Evolutionary conservation across 1,140 invertebrate genomes (phyloP), one percentile per base, ranked within the genome.

Genomic region (Drosophila busckii): DNA sequence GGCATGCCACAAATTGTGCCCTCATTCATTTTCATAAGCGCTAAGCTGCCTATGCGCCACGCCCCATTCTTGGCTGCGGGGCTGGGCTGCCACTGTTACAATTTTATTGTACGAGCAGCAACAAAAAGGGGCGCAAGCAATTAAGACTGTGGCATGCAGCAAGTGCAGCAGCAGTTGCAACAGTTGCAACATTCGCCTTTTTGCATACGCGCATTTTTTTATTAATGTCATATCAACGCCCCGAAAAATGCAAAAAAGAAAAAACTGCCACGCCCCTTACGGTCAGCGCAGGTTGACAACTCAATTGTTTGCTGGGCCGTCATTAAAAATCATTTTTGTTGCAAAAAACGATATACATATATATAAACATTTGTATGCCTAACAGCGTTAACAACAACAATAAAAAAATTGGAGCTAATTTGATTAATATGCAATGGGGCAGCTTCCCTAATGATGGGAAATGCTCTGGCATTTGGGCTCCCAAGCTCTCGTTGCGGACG

Each of bases 221-320:
- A 78, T 78, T 78, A 78, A 78, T 78, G 71, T 56, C 71, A 78
- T n/a, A n/a, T 78, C 71, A 78, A 80, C 73, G 71, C 71, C 67
- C 56, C 42, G 50, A 19, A n/a, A n/a, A n/a, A n/a, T n/a, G n/a
- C n/a, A n/a, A n/a, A n/a, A n/a, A n/a, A n/a, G n/a, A n/a, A n/a
- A n/a, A n/a, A n/a, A n/a, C 3, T 40, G 48, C 23, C 26, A 31
- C 56, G 38, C 53, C 26, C 26, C 31, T 15, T n/a, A 31, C 17
- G 13, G 17, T 17, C 29, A 6, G 45, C 49, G 53, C 9, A 44
- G n/a, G 28, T 34, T 34, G 32, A 45, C 42, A 37, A 23, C 38
- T 45, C 59, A 56, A 62, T 56, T 46, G 55, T 50, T 37, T 40
- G 29, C 16, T 34, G 50, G 68, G 63, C 64, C 64, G 66, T 71